phyloP scores from a whole-genome alignment of 1,140 invertebrate species.

The Scaptomyza graminum region DNA sequence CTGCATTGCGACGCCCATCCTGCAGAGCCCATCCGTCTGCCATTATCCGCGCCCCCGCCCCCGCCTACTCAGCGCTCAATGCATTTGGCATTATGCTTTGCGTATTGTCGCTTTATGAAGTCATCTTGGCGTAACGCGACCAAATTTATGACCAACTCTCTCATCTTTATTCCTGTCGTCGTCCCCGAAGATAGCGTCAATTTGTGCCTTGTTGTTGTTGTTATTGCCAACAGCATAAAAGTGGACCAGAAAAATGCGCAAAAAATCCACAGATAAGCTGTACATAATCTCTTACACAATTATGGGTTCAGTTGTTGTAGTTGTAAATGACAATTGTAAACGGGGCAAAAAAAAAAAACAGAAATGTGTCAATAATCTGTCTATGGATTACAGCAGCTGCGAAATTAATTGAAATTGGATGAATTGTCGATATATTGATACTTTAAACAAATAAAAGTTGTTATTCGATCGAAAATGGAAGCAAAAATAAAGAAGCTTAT shows the following conservation, averaged over 20 bases:
- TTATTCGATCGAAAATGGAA: background rate
- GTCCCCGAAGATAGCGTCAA: conserved; percentile 64
- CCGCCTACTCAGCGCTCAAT: conserved; percentile 16
- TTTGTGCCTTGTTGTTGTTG: conserved; percentile 25
- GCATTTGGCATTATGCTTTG: conserved; percentile 79
- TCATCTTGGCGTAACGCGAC: conserved; percentile 79
- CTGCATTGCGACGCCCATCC: conserved; percentile 60
- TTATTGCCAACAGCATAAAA: conserved; percentile 7
- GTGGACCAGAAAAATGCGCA: conserved; percentile 27
- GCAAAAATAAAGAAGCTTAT: background rate
- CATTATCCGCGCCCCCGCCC: background rate
- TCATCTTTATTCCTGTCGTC: conserved; percentile 79
- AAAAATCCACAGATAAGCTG: conserved; percentile 42
- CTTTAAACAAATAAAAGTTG: background rate
- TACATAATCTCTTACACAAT: conserved; percentile 34
- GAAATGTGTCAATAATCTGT: conserved; percentile 5
- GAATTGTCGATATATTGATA: conserved; percentile 6
- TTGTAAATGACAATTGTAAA: conserved; percentile 1
- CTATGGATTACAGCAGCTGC: conserved; percentile 28
- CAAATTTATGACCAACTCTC: conserved; percentile 79
- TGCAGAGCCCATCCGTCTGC: conserved; percentile 25
- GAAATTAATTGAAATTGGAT: conserved; percentile 22
- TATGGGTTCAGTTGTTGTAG: conserved; percentile 20
- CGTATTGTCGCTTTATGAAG: conserved; percentile 82
- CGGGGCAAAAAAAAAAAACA: background rate